Conservation (phyloP, 2,113 vertebrate genomes). For the Spermophilus dauricus region DNA sequence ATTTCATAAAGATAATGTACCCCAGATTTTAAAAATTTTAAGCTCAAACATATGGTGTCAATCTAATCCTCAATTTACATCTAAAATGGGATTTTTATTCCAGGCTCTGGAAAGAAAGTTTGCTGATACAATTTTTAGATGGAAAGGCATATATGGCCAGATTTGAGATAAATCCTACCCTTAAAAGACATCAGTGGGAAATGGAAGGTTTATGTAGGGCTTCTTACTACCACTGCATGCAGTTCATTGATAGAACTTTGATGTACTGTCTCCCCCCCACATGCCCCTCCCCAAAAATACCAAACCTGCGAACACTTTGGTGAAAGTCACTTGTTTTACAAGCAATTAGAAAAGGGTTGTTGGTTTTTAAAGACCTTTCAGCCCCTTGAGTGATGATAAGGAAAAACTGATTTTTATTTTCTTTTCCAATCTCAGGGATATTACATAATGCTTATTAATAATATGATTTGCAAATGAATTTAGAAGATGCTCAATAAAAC, state of each 20-base stretch:
- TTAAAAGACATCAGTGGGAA: background rate
- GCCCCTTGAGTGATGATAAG: background rate
- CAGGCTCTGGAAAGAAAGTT: background rate
- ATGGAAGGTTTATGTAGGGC: background rate
- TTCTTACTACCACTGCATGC: background rate
- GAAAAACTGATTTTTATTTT: background rate
- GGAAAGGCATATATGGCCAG: background rate
- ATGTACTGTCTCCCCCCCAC: background rate
- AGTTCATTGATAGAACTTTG: background rate
- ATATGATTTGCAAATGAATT: background rate
- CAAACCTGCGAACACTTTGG: background rate
- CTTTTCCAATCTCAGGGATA: background rate
- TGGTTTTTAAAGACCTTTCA: conserved; percentile 16
- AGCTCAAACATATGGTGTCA: background rate
- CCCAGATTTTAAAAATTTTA: background rate
- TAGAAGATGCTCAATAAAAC: background rate
- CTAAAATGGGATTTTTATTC: background rate
- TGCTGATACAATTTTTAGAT: background rate
- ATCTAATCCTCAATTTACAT: background rate
- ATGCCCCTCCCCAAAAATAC: background rate
- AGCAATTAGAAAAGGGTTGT: background rate
- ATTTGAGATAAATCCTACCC: background rate
- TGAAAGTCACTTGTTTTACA: background rate
- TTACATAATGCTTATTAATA: background rate
- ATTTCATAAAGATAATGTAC: background rate